Evolutionary conservation across 1,140 invertebrate species (phyloP), one percentile per base, ranked within the genome.

Genomic region (Whitmania pigra): DNA sequence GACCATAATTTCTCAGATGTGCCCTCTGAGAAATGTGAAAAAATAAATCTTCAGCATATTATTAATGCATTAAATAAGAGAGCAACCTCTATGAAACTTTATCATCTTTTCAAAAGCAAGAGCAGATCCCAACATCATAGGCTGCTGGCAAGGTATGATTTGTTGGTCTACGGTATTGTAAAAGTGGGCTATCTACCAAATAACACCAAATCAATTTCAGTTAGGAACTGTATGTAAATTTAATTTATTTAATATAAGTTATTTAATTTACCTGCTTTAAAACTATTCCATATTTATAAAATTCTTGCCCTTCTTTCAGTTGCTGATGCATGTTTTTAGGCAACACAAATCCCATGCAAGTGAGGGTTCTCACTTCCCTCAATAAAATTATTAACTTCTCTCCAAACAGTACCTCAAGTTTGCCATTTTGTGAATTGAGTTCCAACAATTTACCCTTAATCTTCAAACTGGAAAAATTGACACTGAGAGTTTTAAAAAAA

Each of bases 71-170:
- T 11, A 63, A 31, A 25, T 31, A n/a, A 27, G 25, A 36, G 25
- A 27, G 2, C 2, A 53, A 25, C 88, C 87, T 74, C 83, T 81
- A 67, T 91, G 88, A 78, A 95, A 90, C 76, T 92, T 89, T 78
- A 99, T 93, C 6, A 97, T 85, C 73, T 87, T 86, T 43, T 94
- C 91, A 77, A 99, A 85, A 75, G 91, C 88, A 43, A 95, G 78
- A 0, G 96, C 96, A 31, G 91, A 89, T 55, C 93, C 88, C 17
- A 99, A 84, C 93, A 99, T 93, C 84, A 99, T 89, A 0, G 95
- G 91, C 69, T 94, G 86, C 79, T 97, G 94, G 71, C 90, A 94
- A 0, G 89, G 86, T 25, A 99, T 90, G 92, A 99, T 99, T 67
- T 94, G 88, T 80, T 97, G 92, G 17, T 94, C 94, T 54, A 99